These are phyloP conservation scores for Drosophila dives DNA, from an alignment of 2,888 invertebrate species.

Conservation along the genomic window DNA sequence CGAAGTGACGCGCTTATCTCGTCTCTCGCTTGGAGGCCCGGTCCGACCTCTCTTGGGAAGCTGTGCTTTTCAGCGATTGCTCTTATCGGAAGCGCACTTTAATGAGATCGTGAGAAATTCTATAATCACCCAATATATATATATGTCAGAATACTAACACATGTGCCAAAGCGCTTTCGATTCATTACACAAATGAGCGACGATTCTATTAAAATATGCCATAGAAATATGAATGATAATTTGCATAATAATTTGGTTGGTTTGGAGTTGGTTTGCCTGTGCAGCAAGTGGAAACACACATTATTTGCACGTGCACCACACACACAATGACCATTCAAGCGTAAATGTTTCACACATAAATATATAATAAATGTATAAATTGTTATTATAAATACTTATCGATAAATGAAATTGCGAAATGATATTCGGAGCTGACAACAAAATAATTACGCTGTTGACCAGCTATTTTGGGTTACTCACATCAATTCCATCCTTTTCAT, in stretches of 20 bases:
- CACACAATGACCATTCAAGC: conserved; percentile 35
- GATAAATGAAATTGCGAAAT: conserved; percentile 23
- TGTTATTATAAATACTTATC: conserved; percentile 39
- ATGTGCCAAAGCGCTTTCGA: conserved; percentile 47
- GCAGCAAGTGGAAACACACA: conserved; percentile 4
- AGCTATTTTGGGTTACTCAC: conserved; percentile 50
- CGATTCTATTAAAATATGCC: conserved; percentile 24
- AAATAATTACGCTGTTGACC: conserved; percentile 51
- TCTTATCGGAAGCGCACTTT: conserved; percentile 56
- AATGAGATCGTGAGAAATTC: conserved; percentile 70
- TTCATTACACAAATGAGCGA: conserved; percentile 31
- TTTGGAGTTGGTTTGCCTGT: conserved; percentile 20
- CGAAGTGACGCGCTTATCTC: conserved; percentile 45
- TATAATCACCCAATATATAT: conserved; percentile 10
- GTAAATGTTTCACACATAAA: conserved; percentile 57
- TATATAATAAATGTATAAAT: conserved; percentile 61
- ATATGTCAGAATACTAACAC: conserved; percentile 36
- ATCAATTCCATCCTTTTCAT: conserved; percentile 31
- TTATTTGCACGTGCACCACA: conserved; percentile 34
- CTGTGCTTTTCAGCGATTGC: conserved; percentile 38
- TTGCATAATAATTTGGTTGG: conserved; percentile 50
- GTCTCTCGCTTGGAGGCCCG: conserved; percentile 8
- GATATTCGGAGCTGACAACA: conserved; percentile 12
- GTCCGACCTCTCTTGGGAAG: conserved; percentile 46
- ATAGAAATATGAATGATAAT: conserved; percentile 35